These are phyloP conservation scores for Miniopterus natalensis DNA, from an alignment of 2,113 vertebrate species.

Conservation along the genomic window DNA sequence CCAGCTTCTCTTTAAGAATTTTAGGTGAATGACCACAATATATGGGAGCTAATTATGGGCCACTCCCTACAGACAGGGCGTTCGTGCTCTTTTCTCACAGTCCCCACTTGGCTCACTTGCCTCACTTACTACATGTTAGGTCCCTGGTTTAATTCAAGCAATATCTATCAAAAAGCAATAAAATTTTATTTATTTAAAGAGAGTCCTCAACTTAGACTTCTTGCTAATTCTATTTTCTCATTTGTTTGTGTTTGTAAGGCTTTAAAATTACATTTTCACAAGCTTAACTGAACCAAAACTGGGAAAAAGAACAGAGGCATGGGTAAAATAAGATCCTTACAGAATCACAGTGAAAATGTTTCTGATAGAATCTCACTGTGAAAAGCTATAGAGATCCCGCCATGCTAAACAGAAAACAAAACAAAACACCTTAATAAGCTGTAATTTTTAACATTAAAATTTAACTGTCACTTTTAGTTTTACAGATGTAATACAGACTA, in stretches of 20 bases:
- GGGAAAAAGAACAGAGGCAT: background rate
- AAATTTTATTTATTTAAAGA: background rate
- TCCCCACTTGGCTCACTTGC: background rate
- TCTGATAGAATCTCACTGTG: background rate
- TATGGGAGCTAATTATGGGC: background rate
- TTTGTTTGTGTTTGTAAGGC: background rate
- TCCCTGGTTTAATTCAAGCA: background rate
- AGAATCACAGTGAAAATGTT: constrained; percentile 26
- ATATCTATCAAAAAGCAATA: background rate
- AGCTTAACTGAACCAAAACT: background rate
- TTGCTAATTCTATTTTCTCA: constrained; percentile 35
- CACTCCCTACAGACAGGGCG: background rate
- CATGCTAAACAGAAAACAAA: background rate
- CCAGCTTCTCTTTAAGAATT: background rate
- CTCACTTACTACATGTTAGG: background rate
- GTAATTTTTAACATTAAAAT: constrained; percentile 31
- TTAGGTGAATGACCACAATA: background rate
- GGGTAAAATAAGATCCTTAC: background rate
- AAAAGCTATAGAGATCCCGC: background rate
- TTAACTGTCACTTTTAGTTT: background rate
- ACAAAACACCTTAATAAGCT: background rate
- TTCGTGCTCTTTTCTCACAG: background rate
- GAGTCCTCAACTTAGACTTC: background rate
- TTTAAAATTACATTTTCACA: constrained; percentile 25
- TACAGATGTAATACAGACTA: background rate